Base-by-base conservation (phyloP, 2,797 vertebrate genomes). In the Fistularia commersonii region DNA sequence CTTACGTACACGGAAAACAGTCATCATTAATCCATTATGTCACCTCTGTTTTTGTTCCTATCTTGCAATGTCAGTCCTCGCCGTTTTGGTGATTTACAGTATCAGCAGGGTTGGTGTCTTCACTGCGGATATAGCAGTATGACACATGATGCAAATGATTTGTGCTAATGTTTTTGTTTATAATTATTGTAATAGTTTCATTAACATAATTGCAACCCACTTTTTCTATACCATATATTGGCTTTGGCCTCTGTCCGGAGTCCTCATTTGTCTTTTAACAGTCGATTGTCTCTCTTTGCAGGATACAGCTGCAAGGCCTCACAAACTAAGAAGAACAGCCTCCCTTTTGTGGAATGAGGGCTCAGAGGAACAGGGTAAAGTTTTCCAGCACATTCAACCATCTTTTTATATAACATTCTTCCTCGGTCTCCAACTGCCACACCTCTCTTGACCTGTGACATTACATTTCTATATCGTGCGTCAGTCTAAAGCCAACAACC, bases 301-400 rank as follows among this genome's bases (percentile, higher is more conserved):
- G 96, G 91, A 92, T 75, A 90, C 88, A 76, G 88, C 90, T 74
- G 93, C 93, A 38, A 88, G 94, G 62, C 94, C 94, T 48, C 96
- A 98, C 55, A 78, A 86, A 38, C 85, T 98, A 54, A 89, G 85
- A 81, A 90, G 91, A 82, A 86, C 76, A 11, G 77, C 85, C 0
- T 88, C 89, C 45, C 77, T 88, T 53, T 80, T 83, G 54, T 80
- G 77, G 79, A 72, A 54, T 55, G 79, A 67, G 56, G 82, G 91
- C 50, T 68, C 75, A 43, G 88, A 84, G 41, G 80, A 86, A 36
- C 59, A 74, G 64, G 82, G 90, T 90, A 65, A 79, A 47, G 5
- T 12, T 55, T 54, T 51, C n/a, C 12, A 32, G 38, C 37, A 3
- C 1, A 34, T 0, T 45, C 31, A 12, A 34, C 48, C 32, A 35